Evolutionary conservation across 2,113 vertebrate genomes (phyloP).

Genomic region (Amblyopsis rosae): DNA sequence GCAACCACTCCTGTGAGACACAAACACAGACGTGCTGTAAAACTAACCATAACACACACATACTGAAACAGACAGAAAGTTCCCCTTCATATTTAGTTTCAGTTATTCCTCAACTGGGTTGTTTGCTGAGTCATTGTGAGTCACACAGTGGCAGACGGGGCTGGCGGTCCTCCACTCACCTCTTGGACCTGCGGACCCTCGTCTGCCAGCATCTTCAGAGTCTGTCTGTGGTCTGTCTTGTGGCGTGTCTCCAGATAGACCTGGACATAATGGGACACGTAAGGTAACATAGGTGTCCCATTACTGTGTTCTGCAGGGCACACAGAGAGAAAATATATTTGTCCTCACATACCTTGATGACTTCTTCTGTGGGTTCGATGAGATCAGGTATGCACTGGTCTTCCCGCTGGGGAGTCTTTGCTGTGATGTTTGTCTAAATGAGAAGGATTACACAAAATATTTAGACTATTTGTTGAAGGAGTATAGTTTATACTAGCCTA

Average conservation of each 20-base stretch:
- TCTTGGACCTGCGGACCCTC: slow-evolving; percentile 87
- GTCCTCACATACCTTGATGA: slow-evolving; percentile 62
- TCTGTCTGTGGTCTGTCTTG: slow-evolving; percentile 69
- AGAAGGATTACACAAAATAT: background rate
- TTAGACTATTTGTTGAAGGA: no score
- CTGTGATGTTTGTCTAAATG: slow-evolving; percentile 47
- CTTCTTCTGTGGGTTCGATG: slow-evolving; percentile 33
- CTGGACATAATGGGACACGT: slow-evolving; percentile 55
- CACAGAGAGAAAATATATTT: background rate
- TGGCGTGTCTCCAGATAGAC: slow-evolving; percentile 74
- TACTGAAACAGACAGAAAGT: background rate
- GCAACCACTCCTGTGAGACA: no score
- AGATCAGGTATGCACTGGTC: slow-evolving; percentile 1
- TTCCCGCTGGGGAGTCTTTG: slow-evolving; percentile 35
- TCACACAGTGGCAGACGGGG: background rate
- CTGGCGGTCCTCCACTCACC: slow-evolving; percentile 62
- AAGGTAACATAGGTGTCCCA: background rate
- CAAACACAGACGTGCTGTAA: no score
- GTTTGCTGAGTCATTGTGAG: background rate
- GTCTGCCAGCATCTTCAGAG: slow-evolving; percentile 82
- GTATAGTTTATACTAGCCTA: no score
- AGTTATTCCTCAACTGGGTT: background rate
- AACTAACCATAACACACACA: background rate
- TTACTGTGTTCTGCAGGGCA: background rate
- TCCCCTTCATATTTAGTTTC: background rate